Conservation (phyloP, 2,888 invertebrate species). For the Hyalella azteca region DNA sequence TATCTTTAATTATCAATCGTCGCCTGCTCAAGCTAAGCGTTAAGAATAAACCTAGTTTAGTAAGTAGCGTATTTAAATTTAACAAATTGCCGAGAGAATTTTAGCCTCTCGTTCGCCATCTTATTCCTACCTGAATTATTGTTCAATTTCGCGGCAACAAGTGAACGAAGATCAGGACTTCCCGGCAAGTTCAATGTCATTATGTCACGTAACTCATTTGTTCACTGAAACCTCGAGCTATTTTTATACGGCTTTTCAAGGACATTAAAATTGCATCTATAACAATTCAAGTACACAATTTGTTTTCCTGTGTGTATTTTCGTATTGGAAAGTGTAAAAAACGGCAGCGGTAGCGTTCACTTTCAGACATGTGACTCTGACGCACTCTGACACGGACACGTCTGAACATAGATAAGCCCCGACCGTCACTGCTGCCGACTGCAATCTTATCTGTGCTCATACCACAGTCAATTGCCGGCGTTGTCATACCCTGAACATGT, state of each 20-base stretch:
- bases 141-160: too few species aligned
- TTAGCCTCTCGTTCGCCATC: too few species aligned
- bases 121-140: too few species aligned
- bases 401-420: not conserved
- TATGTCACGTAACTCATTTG: not conserved
- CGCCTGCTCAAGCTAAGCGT: too few species aligned
- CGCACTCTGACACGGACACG: conserved; percentile 1
- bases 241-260: too few species aligned
- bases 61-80: too few species aligned
- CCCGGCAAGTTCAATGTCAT: conserved; percentile 14
- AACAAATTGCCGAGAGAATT: too few species aligned
- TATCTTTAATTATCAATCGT: too few species aligned
- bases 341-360: not conserved
- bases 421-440: conserved; percentile 29
- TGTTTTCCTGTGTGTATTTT: not conserved
- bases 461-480: conserved; percentile 26
- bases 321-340: not conserved
- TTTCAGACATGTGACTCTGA: not conserved
- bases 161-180: too few species aligned
- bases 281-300: not conserved
- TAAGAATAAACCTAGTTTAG: too few species aligned
- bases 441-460: conserved; percentile 35
- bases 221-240: not conserved
- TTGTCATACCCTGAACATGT: conserved; percentile 7
- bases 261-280: not conserved